Percentiles rank a stretch among this genome's conserved stretches.
These are phyloP conservation scores for Aphelocoma californica DNA, from an alignment of 2,797 vertebrate genomes.

Conservation along the genomic window DNA sequence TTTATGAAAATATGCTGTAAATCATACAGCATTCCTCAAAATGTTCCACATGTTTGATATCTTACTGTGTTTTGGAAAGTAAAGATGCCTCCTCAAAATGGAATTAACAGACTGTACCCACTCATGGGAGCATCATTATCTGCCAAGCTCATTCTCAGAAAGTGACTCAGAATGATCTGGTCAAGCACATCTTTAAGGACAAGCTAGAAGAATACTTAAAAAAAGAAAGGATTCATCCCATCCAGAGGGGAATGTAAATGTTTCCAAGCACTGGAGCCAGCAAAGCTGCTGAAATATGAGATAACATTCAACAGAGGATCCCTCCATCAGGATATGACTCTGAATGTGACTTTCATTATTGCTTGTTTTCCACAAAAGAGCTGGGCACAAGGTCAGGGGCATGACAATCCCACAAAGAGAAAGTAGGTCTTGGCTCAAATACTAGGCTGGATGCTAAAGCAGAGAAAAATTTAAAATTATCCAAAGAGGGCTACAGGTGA, in stretches of 20 bases:
- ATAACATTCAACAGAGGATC: conserved; percentile 53
- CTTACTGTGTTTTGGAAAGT: not conserved
- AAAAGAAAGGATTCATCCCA: not conserved
- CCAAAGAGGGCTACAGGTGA: not conserved
- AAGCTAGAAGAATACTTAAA: not conserved
- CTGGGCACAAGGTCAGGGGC: not conserved
- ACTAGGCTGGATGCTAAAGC: not conserved
- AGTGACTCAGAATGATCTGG: not conserved
- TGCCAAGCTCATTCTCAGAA: not conserved
- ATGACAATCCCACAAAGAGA: not conserved
- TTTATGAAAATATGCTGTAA: not conserved
- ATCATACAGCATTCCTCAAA: not conserved
- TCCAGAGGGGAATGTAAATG: not conserved
- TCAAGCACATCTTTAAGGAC: not conserved
- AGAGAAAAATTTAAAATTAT: conserved; percentile 21
- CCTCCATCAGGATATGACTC: not conserved
- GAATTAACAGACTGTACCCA: not conserved
- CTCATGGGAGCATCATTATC: not conserved
- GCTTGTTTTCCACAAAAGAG: conserved; percentile 5
- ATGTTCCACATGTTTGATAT: not conserved
- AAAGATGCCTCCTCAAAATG: not conserved
- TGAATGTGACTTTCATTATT: not conserved
- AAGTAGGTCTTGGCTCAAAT: conserved; percentile 20
- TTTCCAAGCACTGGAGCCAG: conserved; percentile 34
- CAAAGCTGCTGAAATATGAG: conserved; percentile 36